phyloP scores from a whole-genome alignment of 1,140 invertebrate genomes.

The Maconellicoccus hirsutus region DNA sequence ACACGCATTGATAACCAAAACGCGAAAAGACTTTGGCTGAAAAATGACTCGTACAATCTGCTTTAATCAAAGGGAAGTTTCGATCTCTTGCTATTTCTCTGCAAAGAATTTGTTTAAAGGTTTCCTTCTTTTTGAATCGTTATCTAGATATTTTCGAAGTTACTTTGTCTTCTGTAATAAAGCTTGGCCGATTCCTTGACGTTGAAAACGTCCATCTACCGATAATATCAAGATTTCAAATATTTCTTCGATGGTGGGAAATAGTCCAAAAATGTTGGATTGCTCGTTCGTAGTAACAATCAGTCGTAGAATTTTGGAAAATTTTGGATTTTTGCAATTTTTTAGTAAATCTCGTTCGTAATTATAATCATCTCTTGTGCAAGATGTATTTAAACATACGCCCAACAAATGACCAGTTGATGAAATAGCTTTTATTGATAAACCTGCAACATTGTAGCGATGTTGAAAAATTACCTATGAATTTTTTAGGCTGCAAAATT shows the following conservation, averaged over 20 bases:
- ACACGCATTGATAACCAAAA: constrained; percentile 51
- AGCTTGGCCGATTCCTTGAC: constrained; percentile 49
- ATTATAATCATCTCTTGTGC: constrained; percentile 13
- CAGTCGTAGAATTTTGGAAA: constrained; percentile 44
- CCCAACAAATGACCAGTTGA: constrained; percentile 47
- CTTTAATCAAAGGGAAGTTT: constrained; percentile 41
- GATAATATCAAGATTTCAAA: constrained; percentile 52
- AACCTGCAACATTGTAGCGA: constrained; percentile 31
- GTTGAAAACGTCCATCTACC: constrained; percentile 49
- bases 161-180: constrained; percentile 51
- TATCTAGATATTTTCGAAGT: no score
- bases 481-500: no score
- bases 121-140: no score
- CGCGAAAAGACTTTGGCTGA: constrained; percentile 54
- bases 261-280: constrained; percentile 43
- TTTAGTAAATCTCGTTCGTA: neutral
- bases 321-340: constrained; percentile 26
- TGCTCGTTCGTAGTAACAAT: constrained; percentile 43
- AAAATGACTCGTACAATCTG: constrained; percentile 54
- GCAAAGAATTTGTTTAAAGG: no score
- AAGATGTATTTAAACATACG: constrained; percentile 39
- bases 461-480: no score
- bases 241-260: constrained; percentile 41
- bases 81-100: constrained; percentile 44
- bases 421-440: constrained; percentile 50